Evolutionary conservation across 2,113 vertebrate species (phyloP).

Genomic region (Rhadina sibilatrix): DNA sequence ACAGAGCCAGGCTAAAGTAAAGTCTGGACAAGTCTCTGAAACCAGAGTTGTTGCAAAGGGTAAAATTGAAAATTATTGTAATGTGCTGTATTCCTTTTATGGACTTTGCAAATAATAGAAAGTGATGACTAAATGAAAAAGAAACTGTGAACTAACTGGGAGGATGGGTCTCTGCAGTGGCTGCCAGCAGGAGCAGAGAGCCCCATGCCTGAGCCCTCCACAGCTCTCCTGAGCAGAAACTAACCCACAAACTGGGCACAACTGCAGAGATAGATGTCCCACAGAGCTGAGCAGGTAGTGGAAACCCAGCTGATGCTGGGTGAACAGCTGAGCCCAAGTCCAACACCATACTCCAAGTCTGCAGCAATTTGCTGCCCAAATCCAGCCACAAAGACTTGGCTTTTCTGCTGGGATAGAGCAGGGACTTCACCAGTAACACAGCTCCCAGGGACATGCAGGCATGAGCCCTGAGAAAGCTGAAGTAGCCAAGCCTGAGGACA

Average conservation of each 20-base stretch:
- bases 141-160: not conserved
- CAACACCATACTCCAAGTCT: not conserved
- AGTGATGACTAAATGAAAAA: constrained; percentile 6
- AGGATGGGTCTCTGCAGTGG: not conserved
- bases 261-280: not conserved
- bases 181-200: not conserved
- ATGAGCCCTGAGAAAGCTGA: not conserved
- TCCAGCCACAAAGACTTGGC: not conserved
- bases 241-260: not conserved
- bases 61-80: not conserved
- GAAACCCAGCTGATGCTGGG: not conserved
- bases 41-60: not conserved
- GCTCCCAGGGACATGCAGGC: not conserved
- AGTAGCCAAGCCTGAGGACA: not conserved
- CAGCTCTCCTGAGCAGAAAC: not conserved
- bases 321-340: not conserved
- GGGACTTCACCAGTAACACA: not conserved
- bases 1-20: not conserved
- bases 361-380: not conserved
- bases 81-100: not conserved
- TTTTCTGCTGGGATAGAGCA: not conserved
- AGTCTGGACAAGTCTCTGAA: not conserved
- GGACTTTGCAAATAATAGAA: constrained; percentile 6
- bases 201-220: not conserved
- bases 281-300: not conserved